Evolutionary conservation across 2,888 invertebrate species (phyloP).

Genomic region (Acanthoscelides obtectus): DNA sequence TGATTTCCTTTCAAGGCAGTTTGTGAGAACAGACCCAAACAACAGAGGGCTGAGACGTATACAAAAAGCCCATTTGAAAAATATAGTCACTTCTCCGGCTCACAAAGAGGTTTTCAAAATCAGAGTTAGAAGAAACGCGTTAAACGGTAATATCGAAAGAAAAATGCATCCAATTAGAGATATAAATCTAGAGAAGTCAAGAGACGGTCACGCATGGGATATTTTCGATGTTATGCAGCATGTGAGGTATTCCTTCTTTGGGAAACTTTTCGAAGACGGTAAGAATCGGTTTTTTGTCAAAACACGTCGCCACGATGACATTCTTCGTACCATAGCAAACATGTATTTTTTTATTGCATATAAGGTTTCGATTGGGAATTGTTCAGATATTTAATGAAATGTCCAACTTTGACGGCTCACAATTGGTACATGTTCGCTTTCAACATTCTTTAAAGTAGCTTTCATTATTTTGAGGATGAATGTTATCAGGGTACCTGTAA

Average conservation of each 20-base stretch:
- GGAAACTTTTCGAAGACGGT: slow-evolving; percentile 29
- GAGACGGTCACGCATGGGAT: slow-evolving; percentile 24
- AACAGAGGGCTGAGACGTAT: slow-evolving; percentile 3
- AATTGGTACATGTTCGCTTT: too few relatives aligned
- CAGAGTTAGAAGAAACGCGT: slow-evolving; percentile 23
- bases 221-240: slow-evolving; percentile 30
- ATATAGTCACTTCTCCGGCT: slow-evolving; percentile 27
- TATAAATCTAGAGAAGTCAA: slow-evolving; percentile 6
- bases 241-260: slow-evolving; percentile 33
- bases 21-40: slow-evolving; percentile 5
- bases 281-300: too few relatives aligned
- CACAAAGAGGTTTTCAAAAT: slow-evolving; percentile 36
- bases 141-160: not conserved
- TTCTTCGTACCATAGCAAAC: too few relatives aligned
- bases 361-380: too few relatives aligned
- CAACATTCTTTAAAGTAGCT: too few relatives aligned
- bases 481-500: too few relatives aligned
- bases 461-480: too few relatives aligned
- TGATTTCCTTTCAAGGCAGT: not conserved
- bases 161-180: slow-evolving; percentile 9
- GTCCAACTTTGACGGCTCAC: too few relatives aligned
- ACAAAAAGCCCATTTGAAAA: slow-evolving; percentile 8
- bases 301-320: too few relatives aligned
- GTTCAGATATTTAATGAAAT: too few relatives aligned
- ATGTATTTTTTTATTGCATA: too few relatives aligned